phyloP scores from a whole-genome alignment of 2,113 vertebrate species.

The Pholis gunnellus region DNA sequence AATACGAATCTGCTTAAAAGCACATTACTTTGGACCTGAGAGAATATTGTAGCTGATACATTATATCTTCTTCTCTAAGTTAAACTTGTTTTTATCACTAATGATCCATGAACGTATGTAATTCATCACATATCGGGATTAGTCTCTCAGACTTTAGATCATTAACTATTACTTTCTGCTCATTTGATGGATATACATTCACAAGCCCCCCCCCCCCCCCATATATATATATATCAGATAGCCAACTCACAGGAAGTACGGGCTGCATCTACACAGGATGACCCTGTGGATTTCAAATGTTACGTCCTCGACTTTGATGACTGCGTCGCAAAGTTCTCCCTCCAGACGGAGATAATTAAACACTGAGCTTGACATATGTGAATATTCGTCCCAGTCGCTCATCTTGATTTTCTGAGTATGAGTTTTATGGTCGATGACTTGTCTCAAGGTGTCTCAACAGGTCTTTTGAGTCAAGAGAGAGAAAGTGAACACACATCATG shows the following conservation, averaged over 20 bases:
- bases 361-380: background rate
- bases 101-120: background rate
- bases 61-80: background rate
- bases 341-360: slow-evolving; percentile 7
- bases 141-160: background rate
- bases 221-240: background rate
- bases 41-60: background rate
- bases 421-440: background rate
- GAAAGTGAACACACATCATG: background rate
- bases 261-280: slow-evolving; percentile 32
- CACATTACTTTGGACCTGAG: no score
- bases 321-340: slow-evolving; percentile 28
- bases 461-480: background rate
- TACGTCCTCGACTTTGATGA: slow-evolving; percentile 20
- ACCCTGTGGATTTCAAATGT: slow-evolving; percentile 54
- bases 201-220: no score
- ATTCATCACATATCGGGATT: background rate
- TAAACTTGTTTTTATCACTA: background rate
- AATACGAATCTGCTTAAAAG: no score
- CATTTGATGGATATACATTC: background rate
- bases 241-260: slow-evolving; percentile 46
- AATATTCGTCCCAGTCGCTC: background rate
- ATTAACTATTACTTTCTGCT: background rate
- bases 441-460: background rate
- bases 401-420: background rate